These are phyloP conservation scores for Lonchura striata DNA, from an alignment of 2,113 vertebrate species.

Conservation along the genomic window DNA sequence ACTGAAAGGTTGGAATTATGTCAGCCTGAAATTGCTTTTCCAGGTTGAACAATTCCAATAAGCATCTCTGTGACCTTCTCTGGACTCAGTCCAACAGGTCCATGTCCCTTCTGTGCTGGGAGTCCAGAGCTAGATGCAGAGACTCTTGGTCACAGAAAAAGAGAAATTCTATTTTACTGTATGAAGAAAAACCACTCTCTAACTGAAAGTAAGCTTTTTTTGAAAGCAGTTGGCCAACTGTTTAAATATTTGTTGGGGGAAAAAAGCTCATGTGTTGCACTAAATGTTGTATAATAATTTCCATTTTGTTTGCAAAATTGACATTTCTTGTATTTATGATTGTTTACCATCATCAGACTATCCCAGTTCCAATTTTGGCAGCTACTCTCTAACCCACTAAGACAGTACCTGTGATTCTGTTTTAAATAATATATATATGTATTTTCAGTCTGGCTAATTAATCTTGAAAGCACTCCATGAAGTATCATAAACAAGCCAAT, in stretches of 20 bases:
- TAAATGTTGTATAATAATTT: not conserved
- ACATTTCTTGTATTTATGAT: not conserved
- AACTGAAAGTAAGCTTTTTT: not conserved
- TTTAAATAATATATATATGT: not conserved
- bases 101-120: not conserved
- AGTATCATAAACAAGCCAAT: not conserved
- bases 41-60: not conserved
- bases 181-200: not conserved
- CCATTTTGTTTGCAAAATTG: not conserved
- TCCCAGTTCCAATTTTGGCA: not conserved
- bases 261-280: not conserved
- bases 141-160: not conserved
- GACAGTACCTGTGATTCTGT: not conserved
- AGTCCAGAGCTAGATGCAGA: not conserved
- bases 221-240: not conserved
- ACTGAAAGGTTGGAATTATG: not conserved
- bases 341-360: not conserved
- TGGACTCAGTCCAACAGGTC: not conserved
- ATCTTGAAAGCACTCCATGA: not conserved
- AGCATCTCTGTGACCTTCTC: not conserved
- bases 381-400: not conserved
- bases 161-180: not conserved
- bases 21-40: not conserved
- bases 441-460: not conserved
- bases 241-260: rapidly evolving